Evolutionary conservation across 2,797 vertebrate genomes (phyloP).

Genomic region (Squalus acanthias): DNA sequence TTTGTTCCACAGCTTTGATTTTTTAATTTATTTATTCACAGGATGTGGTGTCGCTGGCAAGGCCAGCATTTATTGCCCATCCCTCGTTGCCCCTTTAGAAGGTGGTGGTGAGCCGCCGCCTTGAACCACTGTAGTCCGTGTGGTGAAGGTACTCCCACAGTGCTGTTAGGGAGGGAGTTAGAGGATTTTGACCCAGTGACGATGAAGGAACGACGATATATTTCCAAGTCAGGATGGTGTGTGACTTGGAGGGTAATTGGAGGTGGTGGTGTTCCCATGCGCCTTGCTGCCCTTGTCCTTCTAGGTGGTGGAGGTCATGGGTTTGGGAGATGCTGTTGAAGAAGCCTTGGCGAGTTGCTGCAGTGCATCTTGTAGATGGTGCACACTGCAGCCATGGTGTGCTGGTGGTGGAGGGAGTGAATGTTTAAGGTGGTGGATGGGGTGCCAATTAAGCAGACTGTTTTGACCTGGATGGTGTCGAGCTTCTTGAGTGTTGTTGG

Average conservation of each 20-base stretch:
- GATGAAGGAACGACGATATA: background rate
- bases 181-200: background rate
- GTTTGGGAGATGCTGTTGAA: background rate
- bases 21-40: background rate
- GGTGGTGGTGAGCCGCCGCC: background rate
- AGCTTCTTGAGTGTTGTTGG: background rate
- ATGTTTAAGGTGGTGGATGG: background rate
- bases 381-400: background rate
- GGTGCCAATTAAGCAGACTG: background rate
- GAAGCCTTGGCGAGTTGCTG: background rate
- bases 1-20: background rate
- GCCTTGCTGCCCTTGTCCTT: background rate
- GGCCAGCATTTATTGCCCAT: background rate
- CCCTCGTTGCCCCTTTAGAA: background rate
- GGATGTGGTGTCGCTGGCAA: background rate
- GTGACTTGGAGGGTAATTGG: background rate
- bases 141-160: background rate
- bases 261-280: background rate
- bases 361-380: background rate
- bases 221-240: background rate
- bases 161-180: background rate
- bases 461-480: background rate
- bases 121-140: background rate
- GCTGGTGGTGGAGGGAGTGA: background rate
- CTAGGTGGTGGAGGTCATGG: background rate